Evolutionary conservation across 2,888 invertebrate species (phyloP), one percentile per base, ranked within the genome.

Genomic region (Troilus luridus): DNA sequence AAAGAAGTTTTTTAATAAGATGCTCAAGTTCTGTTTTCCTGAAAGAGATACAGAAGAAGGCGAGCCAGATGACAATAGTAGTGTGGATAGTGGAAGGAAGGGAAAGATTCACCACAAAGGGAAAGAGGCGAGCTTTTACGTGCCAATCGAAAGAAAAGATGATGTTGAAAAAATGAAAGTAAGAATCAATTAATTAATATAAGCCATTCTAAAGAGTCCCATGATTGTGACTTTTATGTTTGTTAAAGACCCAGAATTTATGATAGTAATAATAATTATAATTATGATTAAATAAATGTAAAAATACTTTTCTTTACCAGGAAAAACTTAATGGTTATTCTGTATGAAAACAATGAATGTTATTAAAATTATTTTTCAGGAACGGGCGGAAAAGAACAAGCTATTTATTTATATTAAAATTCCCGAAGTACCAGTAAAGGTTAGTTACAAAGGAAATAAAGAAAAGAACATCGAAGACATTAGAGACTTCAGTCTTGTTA

Each of bases 341-440:
- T 27, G n/a, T 14, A 9, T 77, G 62, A 10, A 21, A 21, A 27
- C 27, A 77, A 10, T 60, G 60, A 60, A 60, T 60, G 17, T 17
- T 1, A 60, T 12, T 60, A 6, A 60, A 89, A 41, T 67, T 90
- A 59, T 67, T 27, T 89, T 95, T 93, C 94, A 98, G 96, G 98
- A 99, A 94, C 95, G 99, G 92, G 99, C 99, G 0, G 99, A 99
- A 93, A 98, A 99, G 94, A 99, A 99, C 95, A 99, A 99, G 95
- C 95, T 99, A 89, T 99, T 99, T 94, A 98, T 99, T 93, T 99
- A 99, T 94, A 99, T 99, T 81, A 99, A 99, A 95, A 99, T 98
- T 93, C 99, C 99, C 0, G 99, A 99, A 95, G 99, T 99, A 21
- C 98, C 98, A 0, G 97, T 99, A 77, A 95, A 98, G 91, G 98